Evolutionary conservation across 2,888 invertebrate genomes (phyloP).

Genomic region (Hirudinaria manillensis): DNA sequence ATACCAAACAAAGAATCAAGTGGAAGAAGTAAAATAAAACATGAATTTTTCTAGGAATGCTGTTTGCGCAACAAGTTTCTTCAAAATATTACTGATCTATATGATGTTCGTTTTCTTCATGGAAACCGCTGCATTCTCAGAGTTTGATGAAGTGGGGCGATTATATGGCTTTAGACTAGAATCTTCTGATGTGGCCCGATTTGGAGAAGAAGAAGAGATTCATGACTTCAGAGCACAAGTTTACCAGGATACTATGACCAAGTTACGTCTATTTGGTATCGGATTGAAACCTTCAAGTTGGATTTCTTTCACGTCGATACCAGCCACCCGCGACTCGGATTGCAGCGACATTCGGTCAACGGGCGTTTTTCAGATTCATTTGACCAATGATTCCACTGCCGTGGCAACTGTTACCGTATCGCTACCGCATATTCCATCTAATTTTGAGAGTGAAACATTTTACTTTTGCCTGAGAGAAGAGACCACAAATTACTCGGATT

Average conservation of each 20-base stretch:
- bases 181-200: slow-evolving; percentile 10
- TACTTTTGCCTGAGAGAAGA: slow-evolving; percentile 21
- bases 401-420: neutral
- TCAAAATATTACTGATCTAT: too few relatives aligned
- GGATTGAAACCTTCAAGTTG: neutral
- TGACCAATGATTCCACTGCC: neutral
- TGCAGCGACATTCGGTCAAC: slow-evolving; percentile 30
- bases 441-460: neutral
- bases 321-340: neutral
- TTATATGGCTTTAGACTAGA: slow-evolving; percentile 20
- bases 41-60: too few relatives aligned
- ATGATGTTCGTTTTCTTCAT: neutral
- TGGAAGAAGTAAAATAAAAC: too few relatives aligned
- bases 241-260: neutral
- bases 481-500: neutral
- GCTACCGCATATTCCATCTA: slow-evolving; percentile 8
- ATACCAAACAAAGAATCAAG: too few relatives aligned
- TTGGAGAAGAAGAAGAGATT: slow-evolving; percentile 19
- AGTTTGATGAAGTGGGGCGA: neutral
- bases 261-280: slow-evolving; percentile 20
- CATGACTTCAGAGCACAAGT: slow-evolving; percentile 14
- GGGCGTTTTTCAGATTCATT: slow-evolving; percentile 6
- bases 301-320: slow-evolving; percentile 24
- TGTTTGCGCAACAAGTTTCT: too few relatives aligned
- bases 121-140: neutral